phyloP scores from a whole-genome alignment of 2,888 invertebrate species.

The Amiota communis region DNA sequence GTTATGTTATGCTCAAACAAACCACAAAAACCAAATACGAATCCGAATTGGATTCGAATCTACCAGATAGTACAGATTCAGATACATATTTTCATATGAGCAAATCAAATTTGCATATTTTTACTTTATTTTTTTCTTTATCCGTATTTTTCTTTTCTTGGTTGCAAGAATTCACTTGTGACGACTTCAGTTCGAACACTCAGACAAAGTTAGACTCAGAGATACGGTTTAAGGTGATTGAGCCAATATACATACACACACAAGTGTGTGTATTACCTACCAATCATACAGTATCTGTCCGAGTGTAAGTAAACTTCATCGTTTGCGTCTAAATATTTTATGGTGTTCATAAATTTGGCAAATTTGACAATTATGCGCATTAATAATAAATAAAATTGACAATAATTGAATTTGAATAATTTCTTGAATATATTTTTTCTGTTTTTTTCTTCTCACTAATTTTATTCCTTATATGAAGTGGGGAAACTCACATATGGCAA shows the following conservation, averaged over 20 bases:
- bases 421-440: constrained; percentile 33
- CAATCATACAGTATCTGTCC: background rate
- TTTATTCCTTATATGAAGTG: background rate
- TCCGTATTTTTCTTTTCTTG: background rate
- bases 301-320: background rate
- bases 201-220: background rate
- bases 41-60: background rate
- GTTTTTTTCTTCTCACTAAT: background rate
- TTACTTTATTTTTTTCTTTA: no score
- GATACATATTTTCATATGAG: background rate
- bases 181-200: background rate
- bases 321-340: constrained; percentile 32
- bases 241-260: background rate
- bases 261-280: background rate
- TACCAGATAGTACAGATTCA: constrained; percentile 16
- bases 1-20: constrained; percentile 3
- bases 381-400: constrained; percentile 73
- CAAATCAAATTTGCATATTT: constrained; percentile 36
- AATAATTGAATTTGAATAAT: constrained; percentile 71
- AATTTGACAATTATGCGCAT: constrained; percentile 73
- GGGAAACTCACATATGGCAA: constrained; percentile 15
- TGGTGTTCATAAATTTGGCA: constrained; percentile 68
- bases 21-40: constrained; percentile 7
- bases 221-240: background rate
- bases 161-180: constrained; percentile 17